Conservation (phyloP, 2,113 vertebrate species). For the Siniperca chuatsi region DNA sequence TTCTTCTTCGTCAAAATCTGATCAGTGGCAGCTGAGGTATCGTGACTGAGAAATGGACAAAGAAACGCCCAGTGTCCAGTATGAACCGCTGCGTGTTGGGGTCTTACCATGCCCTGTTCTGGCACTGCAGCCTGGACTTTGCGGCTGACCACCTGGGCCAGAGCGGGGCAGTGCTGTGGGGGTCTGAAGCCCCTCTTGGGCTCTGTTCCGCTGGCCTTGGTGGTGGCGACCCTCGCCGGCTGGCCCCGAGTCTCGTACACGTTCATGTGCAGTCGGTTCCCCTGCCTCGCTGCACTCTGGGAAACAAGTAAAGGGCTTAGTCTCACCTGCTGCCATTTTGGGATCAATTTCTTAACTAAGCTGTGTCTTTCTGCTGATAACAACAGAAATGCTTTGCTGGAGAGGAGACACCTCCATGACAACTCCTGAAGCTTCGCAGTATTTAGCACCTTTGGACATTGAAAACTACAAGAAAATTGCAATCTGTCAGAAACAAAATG, state of each 20-base stretch:
- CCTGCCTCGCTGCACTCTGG: conserved; percentile 82
- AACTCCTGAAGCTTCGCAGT: background rate
- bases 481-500: background rate
- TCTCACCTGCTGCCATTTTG: background rate
- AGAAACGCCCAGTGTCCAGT: too few relatives aligned
- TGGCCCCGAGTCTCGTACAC: conserved; percentile 83
- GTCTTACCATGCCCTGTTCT: conserved; percentile 82
- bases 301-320: background rate
- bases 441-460: background rate
- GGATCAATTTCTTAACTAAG: background rate
- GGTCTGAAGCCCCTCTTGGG: conserved; percentile 84
- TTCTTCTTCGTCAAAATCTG: background rate
- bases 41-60: background rate
- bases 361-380: background rate
- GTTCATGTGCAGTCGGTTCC: conserved; percentile 84
- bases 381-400: background rate
- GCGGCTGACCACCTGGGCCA: conserved; percentile 83
- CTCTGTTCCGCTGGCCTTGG: conserved; percentile 74
- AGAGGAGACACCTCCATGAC: background rate
- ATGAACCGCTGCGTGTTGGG: background rate
- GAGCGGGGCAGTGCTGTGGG: conserved; percentile 81
- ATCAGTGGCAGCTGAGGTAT: background rate
- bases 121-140: conserved; percentile 82
- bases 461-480: background rate
- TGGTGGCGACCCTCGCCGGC: conserved; percentile 60